phyloP scores from a whole-genome alignment of 1,140 invertebrate genomes.

The Philaenus spumarius region DNA sequence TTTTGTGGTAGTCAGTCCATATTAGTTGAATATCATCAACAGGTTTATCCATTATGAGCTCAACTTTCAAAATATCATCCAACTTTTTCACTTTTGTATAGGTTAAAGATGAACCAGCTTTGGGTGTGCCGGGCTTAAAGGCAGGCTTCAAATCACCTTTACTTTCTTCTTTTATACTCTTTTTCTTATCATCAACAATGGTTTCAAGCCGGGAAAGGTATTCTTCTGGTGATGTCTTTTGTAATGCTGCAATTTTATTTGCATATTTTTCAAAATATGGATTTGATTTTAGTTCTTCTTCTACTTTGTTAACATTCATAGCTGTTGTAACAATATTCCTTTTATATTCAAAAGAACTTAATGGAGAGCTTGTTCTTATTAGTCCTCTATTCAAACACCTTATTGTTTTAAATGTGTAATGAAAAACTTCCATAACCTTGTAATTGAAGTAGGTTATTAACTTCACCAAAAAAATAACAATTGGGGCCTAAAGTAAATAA shows the following conservation, averaged over 20 bases:
- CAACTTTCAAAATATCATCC: slow-evolving; percentile 70
- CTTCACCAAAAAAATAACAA: too few species aligned
- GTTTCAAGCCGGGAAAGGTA: slow-evolving; percentile 60
- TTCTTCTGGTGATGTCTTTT: slow-evolving; percentile 66
- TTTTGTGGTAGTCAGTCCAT: slow-evolving; percentile 74
- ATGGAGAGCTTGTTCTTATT: too few species aligned
- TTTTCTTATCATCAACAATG: slow-evolving; percentile 44
- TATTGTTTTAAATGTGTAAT: too few species aligned
- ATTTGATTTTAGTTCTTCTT: slow-evolving; percentile 63
- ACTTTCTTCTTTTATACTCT: slow-evolving; percentile 35
- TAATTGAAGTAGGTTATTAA: too few species aligned
- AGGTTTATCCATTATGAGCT: slow-evolving; percentile 64
- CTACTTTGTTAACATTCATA: slow-evolving; percentile 41
- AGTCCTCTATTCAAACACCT: too few species aligned
- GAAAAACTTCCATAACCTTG: too few species aligned
- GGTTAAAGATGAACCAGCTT: not conserved
- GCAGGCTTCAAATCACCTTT: not conserved
- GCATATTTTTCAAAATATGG: slow-evolving; percentile 80
- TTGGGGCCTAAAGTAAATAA: too few species aligned
- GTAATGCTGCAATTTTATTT: slow-evolving; percentile 62
- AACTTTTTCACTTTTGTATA: slow-evolving; percentile 41
- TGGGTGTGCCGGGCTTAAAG: slow-evolving; percentile 27
- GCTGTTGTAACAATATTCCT: not conserved
- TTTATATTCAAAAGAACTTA: too few species aligned
- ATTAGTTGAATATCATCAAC: slow-evolving; percentile 67